A percentile compares a stretch with the other conserved stretches of the same genome.
Evolutionary conservation across 2,888 invertebrate genomes (phyloP).

Genomic region (Drosophila kuntzei): DNA sequence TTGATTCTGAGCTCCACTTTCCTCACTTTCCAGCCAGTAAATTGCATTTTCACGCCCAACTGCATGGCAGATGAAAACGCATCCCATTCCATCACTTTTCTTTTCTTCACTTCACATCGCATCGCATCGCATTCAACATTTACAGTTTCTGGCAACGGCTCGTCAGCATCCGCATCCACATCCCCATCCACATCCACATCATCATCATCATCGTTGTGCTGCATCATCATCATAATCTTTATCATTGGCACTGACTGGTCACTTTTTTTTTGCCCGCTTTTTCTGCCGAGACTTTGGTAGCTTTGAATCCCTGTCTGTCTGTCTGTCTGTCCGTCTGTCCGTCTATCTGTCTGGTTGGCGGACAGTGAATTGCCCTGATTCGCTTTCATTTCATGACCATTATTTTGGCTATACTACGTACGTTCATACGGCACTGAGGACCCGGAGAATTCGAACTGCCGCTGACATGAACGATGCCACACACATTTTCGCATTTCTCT

Average conservation of each 20-base stretch:
- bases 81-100: constrained; percentile 1
- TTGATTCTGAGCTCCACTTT: constrained; percentile 25
- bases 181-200: constrained; percentile 16
- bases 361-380: constrained; percentile 66
- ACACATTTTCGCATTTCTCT: constrained; percentile 48
- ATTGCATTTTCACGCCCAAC: constrained; percentile 78
- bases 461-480: constrained; percentile 13
- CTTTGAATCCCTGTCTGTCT: constrained; percentile 2
- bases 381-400: constrained; percentile 69
- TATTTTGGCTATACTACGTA: constrained; percentile 47
- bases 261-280: constrained; percentile 24
- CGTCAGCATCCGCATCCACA: constrained; percentile 29
- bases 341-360: constrained; percentile 13
- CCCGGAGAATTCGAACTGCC: constrained; percentile 40
- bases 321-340: constrained; percentile 20
- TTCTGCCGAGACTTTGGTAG: constrained; percentile 7
- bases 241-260: constrained; percentile 41
- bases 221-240: constrained; percentile 29
- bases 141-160: constrained; percentile 40
- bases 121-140: constrained; percentile 60
- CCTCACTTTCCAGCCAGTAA: constrained; percentile 50
- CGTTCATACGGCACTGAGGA: constrained; percentile 13
- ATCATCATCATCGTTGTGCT: constrained; percentile 20
- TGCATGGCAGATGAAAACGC: constrained; percentile 57
- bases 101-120: constrained; percentile 20